Evolutionary conservation across 2,113 vertebrate genomes (phyloP), one percentile per base, ranked within the genome.

Genomic region (Odobenus rosmarus): DNA sequence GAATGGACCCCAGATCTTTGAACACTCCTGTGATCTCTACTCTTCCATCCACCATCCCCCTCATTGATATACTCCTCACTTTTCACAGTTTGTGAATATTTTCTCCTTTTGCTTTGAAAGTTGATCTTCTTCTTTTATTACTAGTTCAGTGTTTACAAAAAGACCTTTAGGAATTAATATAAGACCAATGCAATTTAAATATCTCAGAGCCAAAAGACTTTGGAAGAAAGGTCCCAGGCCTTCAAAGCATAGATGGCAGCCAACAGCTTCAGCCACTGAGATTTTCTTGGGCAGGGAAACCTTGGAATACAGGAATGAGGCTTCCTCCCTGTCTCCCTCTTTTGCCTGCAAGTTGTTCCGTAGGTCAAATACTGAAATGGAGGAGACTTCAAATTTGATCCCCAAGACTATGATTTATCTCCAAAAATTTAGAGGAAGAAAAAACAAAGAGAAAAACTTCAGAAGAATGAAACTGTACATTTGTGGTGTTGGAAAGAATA

Each of bases 391-490:
- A 82, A 89, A 92, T 83, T 94, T 93, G 79, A 96, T 92, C 36
- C 92, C 36, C 55, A 62, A 96, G 95, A 59, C 86, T 97, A 93
- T 2, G 18, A n/a, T 93, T 97, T 93, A 97, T 93, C 80, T 97
- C 90, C 87, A 97, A 96, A 96, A 96, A 26, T 77, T 95, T 81
- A 92, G 74, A 92, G 33, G 57, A 90, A 95, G 69, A 59, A 87
- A 97, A 95, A 97, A 93, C 91, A 97, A 95, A 84, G 90, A 95
- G 89, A 85, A 95, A 97, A 92, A 92, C 81, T 95, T 86, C 83
- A 98, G 69, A 95, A 84, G 49, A 87, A 76, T 93, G 26, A 97
- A 96, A 96, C 11, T 83, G 42, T 95, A 69, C 86, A 86, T 92
- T 96, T 90, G 90, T 92, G 90, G 76, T 95, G 21, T 72, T 95